These are phyloP conservation scores for Poeciliopsis gracilis DNA, from an alignment of 2,797 vertebrate genomes.

Conservation along the genomic window DNA sequence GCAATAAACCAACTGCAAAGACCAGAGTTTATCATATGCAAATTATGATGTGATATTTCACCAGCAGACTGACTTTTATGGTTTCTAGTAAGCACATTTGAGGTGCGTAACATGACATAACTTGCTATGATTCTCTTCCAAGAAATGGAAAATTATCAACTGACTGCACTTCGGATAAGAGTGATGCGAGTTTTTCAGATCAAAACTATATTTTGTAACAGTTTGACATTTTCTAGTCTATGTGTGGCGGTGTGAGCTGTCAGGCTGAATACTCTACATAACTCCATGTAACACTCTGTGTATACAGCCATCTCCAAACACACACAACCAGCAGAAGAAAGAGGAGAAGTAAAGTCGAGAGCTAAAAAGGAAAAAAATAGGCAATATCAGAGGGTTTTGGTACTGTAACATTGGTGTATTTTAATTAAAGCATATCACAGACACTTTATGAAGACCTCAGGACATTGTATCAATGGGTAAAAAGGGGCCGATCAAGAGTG, in stretches of 20 bases:
- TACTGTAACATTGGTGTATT: constrained; percentile 3
- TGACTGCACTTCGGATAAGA: neutral
- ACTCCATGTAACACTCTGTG: neutral
- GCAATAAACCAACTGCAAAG: neutral
- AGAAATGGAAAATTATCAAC: neutral
- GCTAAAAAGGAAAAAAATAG: neutral
- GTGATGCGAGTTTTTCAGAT: neutral
- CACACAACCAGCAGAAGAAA: constrained; percentile 3
- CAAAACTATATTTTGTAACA: neutral
- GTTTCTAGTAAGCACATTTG: neutral
- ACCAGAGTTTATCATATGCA: neutral
- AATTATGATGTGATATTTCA: neutral
- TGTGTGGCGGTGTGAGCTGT: neutral
- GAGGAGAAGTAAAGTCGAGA: neutral
- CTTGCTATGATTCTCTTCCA: neutral
- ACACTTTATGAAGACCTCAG: constrained; percentile 11
- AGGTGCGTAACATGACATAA: neutral
- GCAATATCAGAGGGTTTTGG: neutral
- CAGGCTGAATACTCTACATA: neutral
- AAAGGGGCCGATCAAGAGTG: constrained; percentile 14
- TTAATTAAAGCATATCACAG: constrained; percentile 10
- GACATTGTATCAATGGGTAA: neutral
- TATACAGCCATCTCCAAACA: neutral
- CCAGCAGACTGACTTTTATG: neutral
- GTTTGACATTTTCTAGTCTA: neutral